Evolutionary conservation across 1,140 invertebrate species (phyloP), one percentile per base, ranked within the genome.

Genomic region (Nasonia giraulti): DNA sequence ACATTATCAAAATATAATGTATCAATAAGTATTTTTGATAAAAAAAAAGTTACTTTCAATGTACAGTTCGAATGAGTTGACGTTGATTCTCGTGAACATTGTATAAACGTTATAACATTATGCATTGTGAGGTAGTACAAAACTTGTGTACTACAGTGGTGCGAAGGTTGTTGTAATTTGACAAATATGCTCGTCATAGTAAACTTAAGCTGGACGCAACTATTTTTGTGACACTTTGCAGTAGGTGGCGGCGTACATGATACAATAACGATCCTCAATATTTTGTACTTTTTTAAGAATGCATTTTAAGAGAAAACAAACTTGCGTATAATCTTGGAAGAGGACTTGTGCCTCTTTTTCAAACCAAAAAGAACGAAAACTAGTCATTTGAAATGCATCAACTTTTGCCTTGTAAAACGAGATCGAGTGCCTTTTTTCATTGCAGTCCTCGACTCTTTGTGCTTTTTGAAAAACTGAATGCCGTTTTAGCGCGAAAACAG

Each of bases 241-340:
- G 2, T 62, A n/a, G 37, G 74, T 40, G 37, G n/a, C 23, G 20
- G 74, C 66, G 75, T 66, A 50, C 0, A 40, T 37, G 33, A 69
- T 75, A 33, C 8, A 73, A 66, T 71, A 44, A 75, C 14, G 77
- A 62, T 77, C 47, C 20, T 44, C 84, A 84, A 85, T 86, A 87
- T 88, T 88, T 88, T 88, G 69, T 88, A 88, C 83, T 88, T 87
- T 88, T 88, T 86, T 88, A 87, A 87, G 27, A 81, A 88, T 85
- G 81, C 80, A 87, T 88, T 87, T 85, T 88, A 85, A 87, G 20
- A 79, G 66, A 85, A 82, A 87, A 73, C 80, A 87, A 87, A 40
- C 73, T 86, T 84, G 78, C 87, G 75, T 86, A 87, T 79, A 80
- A 62, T 50, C 79, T 17, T 82, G 17, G 2, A 83, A 74, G 12